These are phyloP conservation scores for Amaurobius ferox DNA, from an alignment of 2,888 invertebrate genomes.

Conservation along the genomic window DNA sequence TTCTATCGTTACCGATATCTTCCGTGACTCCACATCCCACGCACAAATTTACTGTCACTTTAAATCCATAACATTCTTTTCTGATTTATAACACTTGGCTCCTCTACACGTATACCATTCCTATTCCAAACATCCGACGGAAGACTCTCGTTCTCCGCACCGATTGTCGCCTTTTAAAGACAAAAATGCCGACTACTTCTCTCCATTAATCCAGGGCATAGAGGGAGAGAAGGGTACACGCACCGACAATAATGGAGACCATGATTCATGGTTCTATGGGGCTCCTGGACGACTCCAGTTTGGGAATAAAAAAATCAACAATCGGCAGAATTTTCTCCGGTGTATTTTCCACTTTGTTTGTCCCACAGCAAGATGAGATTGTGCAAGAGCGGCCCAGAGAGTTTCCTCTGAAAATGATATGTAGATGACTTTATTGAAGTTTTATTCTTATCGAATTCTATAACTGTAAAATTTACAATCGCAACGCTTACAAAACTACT, in stretches of 20 bases:
- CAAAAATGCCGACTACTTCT: conserved; percentile 1
- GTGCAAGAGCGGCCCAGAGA: too few species aligned
- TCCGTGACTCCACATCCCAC: too few species aligned
- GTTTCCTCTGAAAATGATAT: too few species aligned
- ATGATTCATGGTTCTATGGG: conserved; percentile 62
- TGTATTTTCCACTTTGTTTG: conserved; percentile 13
- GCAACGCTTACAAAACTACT: too few species aligned
- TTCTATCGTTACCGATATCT: too few species aligned
- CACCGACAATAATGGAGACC: conserved; percentile 8
- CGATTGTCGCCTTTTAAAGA: conserved; percentile 11
- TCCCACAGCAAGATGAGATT: too few species aligned
- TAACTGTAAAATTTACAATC: too few species aligned
- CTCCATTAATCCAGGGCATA: not conserved
- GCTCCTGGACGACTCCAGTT: conserved; percentile 41
- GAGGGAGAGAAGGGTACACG: not conserved
- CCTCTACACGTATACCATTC: not conserved
- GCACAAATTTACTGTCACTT: too few species aligned
- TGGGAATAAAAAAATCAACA: conserved; percentile 25
- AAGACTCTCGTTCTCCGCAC: conserved; percentile 16
- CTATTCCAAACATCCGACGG: conserved; percentile 8
- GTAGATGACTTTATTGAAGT: too few species aligned
- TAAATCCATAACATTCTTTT: too few species aligned
- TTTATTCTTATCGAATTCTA: too few species aligned
- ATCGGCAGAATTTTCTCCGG: not conserved
- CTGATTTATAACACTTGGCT: too few species aligned